Percentiles rank a stretch among this genome's conserved stretches.
Evolutionary conservation across 2,797 vertebrate genomes (phyloP).

Genomic region (Astyanax mexicanus): DNA sequence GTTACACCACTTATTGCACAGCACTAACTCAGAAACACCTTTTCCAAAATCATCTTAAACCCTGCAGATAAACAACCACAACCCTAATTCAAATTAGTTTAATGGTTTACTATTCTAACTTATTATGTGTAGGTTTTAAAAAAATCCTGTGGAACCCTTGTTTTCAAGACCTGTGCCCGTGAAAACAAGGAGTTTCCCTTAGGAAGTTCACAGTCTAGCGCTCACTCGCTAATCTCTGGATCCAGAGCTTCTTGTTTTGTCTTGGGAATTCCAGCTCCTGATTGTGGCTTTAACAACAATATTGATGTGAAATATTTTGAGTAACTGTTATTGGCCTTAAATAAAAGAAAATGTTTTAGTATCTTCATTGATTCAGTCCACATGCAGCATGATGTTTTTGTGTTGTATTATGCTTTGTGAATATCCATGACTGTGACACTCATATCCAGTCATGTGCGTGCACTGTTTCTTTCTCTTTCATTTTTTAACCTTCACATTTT

Average conservation of each 20-base stretch:
- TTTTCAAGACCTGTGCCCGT: no score
- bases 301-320: not conserved
- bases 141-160: no score
- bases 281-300: slow-evolving; percentile 1
- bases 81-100: no score
- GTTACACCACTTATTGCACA: no score
- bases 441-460: slow-evolving; percentile 78
- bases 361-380: slow-evolving; percentile 85
- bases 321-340: not conserved
- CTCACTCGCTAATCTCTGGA: not conserved
- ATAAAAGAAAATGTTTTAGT: not conserved
- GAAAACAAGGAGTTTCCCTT: not conserved
- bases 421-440: slow-evolving; percentile 87
- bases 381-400: slow-evolving; percentile 92
- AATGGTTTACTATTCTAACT: no score
- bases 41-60: no score
- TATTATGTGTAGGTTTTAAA: no score
- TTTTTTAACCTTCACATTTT: slow-evolving; percentile 92
- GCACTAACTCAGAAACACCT: no score
- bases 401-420: slow-evolving; percentile 82
- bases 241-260: slow-evolving; percentile 8
- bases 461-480: slow-evolving; percentile 76
- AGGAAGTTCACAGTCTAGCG: not conserved
- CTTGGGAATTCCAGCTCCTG: not conserved
- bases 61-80: no score